These are phyloP conservation scores for Caenorhabditis plicata DNA, from an alignment of 2,888 invertebrate genomes.

Conservation along the genomic window DNA sequence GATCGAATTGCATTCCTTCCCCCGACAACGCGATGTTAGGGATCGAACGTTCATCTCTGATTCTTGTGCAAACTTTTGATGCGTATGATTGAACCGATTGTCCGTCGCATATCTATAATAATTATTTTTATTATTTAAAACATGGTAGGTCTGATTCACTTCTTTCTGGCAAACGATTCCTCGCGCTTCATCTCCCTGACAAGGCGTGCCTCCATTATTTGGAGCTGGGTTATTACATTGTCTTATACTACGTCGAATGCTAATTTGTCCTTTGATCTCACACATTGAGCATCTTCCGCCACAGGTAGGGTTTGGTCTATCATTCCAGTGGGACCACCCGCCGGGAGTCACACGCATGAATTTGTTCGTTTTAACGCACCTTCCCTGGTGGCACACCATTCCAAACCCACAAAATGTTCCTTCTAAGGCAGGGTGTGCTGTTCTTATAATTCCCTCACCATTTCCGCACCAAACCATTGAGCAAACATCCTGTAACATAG, in stretches of 20 bases:
- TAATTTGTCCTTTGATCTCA: conserved; percentile 53
- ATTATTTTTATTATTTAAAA: not conserved
- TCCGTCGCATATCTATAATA: conserved; percentile 38
- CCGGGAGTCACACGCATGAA: conserved; percentile 44
- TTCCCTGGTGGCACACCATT: conserved; percentile 53
- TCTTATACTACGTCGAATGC: conserved; percentile 48
- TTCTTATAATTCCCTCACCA: conserved; percentile 63
- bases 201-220: conserved; percentile 54
- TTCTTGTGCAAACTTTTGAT: conserved; percentile 28
- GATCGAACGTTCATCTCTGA: conserved; percentile 43
- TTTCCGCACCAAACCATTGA: conserved; percentile 63
- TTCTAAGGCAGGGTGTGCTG: conserved; percentile 76
- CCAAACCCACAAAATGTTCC: conserved; percentile 76
- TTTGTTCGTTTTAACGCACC: conserved; percentile 37
- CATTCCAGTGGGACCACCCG: conserved; percentile 58
- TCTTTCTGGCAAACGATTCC: conserved; percentile 45
- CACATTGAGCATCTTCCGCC: conserved; percentile 52
- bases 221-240: conserved; percentile 55
- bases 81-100: conserved; percentile 42
- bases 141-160: conserved; percentile 13
- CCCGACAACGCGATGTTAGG: conserved; percentile 52
- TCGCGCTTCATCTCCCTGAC: conserved; percentile 52
- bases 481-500: conserved; percentile 63
- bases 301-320: conserved; percentile 40
- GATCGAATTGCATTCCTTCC: conserved; percentile 51